Percentiles rank a stretch among this genome's conserved stretches.
These are phyloP conservation scores for Coleophora deauratella DNA, from an alignment of 2,888 invertebrate species.

Conservation along the genomic window DNA sequence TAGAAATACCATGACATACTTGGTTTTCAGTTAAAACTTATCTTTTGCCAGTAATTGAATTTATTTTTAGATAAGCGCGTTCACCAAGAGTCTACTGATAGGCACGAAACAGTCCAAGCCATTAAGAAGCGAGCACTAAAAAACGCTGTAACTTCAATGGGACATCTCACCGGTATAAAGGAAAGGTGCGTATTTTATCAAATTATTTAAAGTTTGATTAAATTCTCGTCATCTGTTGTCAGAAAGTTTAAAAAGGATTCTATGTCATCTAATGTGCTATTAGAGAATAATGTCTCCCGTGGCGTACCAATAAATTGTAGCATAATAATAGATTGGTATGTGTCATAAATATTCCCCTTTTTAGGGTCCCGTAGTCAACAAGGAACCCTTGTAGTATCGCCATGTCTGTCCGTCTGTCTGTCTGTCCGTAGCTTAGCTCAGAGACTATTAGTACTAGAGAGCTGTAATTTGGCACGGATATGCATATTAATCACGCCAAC, in stretches of 20 bases:
- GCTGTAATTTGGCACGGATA: too few species aligned
- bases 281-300: neutral
- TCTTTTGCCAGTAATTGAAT: neutral
- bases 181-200: constrained; percentile 25
- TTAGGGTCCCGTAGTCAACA: too few species aligned
- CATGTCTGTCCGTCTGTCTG: too few species aligned
- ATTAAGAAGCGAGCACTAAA: constrained; percentile 46
- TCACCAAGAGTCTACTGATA: neutral
- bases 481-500: too few species aligned
- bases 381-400: too few species aligned
- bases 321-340: neutral
- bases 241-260: too few species aligned
- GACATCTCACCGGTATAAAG: constrained; percentile 28
- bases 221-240: neutral
- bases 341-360: neutral
- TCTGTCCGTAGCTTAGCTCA: too few species aligned
- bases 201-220: neutral
- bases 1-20: neutral
- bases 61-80: neutral
- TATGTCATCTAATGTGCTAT: neutral
- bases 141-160: constrained; percentile 31
- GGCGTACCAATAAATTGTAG: neutral
- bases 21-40: neutral
- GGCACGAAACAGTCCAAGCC: constrained; percentile 15
- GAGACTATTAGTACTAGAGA: too few species aligned